Conservation (phyloP, 2,888 invertebrate genomes). For the Cyaniris semiargus region DNA sequence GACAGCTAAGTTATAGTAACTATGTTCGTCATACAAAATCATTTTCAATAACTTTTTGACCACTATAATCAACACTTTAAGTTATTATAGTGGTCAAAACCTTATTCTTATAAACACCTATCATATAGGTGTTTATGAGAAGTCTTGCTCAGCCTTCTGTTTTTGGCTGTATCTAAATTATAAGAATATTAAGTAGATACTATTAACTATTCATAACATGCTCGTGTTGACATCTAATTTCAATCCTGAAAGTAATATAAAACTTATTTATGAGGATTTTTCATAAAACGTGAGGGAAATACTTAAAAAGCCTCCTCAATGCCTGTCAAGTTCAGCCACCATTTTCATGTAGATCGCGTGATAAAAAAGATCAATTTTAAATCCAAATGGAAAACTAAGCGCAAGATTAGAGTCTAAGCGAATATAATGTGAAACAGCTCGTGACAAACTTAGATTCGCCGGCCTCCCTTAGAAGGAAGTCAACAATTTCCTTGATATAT, state of each 20-base stretch:
- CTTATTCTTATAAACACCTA: too few species aligned
- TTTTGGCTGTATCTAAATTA: too few species aligned
- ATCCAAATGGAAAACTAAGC: slow-evolving; percentile 5
- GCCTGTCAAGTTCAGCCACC: not conserved
- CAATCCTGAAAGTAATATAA: not conserved
- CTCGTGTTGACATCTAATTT: not conserved
- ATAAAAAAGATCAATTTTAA: not conserved
- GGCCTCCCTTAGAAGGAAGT: slow-evolving; percentile 39
- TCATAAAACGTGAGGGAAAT: not conserved
- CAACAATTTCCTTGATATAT: slow-evolving; percentile 40
- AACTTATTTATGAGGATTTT: not conserved
- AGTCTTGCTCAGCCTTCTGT: too few species aligned
- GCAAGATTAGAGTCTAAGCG: slow-evolving; percentile 29
- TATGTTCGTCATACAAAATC: not conserved
- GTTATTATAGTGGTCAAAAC: too few species aligned
- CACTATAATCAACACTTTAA: too few species aligned
- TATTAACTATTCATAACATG: not conserved
- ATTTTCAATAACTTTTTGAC: too few species aligned
- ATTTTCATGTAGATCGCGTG: not conserved
- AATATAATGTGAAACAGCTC: slow-evolving; percentile 37
- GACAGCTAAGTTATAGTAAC: too few species aligned
- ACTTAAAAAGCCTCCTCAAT: not conserved
- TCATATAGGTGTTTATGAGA: too few species aligned
- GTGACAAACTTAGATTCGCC: slow-evolving; percentile 39
- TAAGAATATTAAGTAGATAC: not conserved